Conservation (phyloP, 2,888 invertebrate genomes). For the Orthonevra nobilis region DNA sequence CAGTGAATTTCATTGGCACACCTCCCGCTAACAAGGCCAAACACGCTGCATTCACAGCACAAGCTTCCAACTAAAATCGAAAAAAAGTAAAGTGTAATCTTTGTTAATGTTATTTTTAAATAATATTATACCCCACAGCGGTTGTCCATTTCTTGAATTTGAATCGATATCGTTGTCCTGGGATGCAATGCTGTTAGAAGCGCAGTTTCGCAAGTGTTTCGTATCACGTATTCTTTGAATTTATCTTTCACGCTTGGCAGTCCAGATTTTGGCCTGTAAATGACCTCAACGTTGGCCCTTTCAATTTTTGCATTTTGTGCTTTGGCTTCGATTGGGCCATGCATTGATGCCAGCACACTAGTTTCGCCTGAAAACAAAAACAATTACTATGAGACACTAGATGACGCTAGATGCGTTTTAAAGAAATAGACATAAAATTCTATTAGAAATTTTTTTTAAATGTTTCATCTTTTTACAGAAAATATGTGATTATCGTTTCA, state of each 20-base stretch:
- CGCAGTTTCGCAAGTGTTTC: conserved; percentile 88
- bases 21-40: conserved; percentile 91
- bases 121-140: conserved; percentile 85
- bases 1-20: conserved; percentile 89
- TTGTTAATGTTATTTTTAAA: background rate
- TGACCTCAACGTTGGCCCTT: conserved; percentile 87
- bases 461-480: no score
- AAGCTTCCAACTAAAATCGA: conserved; percentile 85
- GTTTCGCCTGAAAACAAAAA: no score
- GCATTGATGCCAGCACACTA: conserved; percentile 87
- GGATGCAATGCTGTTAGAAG: conserved; percentile 88
- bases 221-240: conserved; percentile 87
- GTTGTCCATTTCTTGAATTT: conserved; percentile 93
- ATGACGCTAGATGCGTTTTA: background rate
- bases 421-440: background rate
- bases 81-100: background rate
- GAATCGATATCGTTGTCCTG: conserved; percentile 88
- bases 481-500: no score
- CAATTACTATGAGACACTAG: conserved; percentile 3
- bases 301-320: conserved; percentile 88
- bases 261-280: conserved; percentile 89
- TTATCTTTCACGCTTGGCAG: conserved; percentile 86
- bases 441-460: no score
- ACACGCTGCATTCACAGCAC: conserved; percentile 91
- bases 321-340: conserved; percentile 92